Evolutionary conservation across 2,113 vertebrate genomes (phyloP), one percentile per base, ranked within the genome.

Genomic region (Garra rufa): DNA sequence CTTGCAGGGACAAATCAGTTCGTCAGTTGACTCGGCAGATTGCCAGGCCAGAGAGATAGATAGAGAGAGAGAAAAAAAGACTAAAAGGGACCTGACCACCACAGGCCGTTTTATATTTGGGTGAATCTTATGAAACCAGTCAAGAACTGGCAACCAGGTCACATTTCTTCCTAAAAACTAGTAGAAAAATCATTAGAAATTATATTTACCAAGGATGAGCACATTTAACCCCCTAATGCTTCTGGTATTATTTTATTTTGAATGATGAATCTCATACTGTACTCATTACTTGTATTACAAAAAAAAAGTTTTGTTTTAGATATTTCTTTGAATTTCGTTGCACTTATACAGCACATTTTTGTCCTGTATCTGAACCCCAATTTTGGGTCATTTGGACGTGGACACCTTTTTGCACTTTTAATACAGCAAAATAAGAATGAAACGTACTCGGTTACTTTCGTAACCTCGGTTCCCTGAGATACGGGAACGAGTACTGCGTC

Each of bases 1-100:
- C 83, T 71, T 57, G 13, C 70, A 67, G 55, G 52, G 74, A 87
- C 55, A 46, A 83, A 67, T 82, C 70, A 78, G 74, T 50, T 75
- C 57, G 3, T 61, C 57, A 50, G 76, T 70, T 75, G 74, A 84
- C 75, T 34, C 19, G 17, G 57, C 79, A 81, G 79, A 81, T 65
- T 85, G 78, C 78, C 82, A 85, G 38, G 50, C 30, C 48, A 52
- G 11, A 67, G 19, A 70, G n/a, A 50, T 17, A 38, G 63, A 67
- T 3, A 43, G 38, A 24, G 61, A 70, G 21, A 41, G 34, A 43
- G 76, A 63, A 9, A 3, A 43, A 30, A 76, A 76, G 4, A 6
- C 19, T 44, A 26, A 61, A 57, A 61, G 55, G 61, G 76, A 78
- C 4, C 13, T 52, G 17, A 83, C 52, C 55, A 46, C 17, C 21